These are phyloP conservation scores for Malurus cyaneus DNA, from an alignment of 2,113 vertebrate species.

Conservation along the genomic window DNA sequence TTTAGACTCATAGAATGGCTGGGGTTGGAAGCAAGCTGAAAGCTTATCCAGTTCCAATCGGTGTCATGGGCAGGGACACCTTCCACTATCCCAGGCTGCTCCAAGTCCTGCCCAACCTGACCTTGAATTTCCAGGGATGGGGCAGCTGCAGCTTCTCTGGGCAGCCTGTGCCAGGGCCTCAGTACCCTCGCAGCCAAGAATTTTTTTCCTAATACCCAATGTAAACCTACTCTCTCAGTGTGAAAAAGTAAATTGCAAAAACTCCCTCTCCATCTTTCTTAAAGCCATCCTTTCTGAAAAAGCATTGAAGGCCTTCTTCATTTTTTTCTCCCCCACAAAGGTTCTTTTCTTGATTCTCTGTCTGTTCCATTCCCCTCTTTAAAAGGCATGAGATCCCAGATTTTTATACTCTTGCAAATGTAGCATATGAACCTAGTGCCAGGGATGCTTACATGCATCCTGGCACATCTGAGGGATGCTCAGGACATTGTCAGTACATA, in stretches of 20 bases:
- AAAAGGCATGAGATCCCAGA: neutral
- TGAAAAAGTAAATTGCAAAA: neutral
- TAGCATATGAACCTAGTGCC: neutral
- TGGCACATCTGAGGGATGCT: neutral
- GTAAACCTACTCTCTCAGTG: neutral
- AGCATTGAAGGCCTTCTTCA: neutral
- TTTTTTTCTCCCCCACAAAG: neutral
- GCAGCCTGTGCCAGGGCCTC: neutral
- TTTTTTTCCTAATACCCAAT: neutral
- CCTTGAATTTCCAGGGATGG: neutral
- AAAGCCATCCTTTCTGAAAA: neutral
- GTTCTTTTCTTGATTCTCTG: neutral
- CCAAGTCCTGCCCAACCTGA: neutral
- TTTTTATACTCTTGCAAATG: neutral
- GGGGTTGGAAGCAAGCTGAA: neutral
- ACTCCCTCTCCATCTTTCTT: neutral
- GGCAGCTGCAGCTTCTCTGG: neutral
- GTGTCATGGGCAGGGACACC: neutral
- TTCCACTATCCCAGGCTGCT: neutral
- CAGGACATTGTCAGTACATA: neutral
- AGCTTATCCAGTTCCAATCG: neutral
- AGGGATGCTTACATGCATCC: neutral
- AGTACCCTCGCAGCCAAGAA: neutral
- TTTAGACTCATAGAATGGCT: neutral
- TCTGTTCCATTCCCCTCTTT: neutral